Base-by-base conservation (phyloP, 1,140 invertebrate species). In the Drosophila ambigua region DNA sequence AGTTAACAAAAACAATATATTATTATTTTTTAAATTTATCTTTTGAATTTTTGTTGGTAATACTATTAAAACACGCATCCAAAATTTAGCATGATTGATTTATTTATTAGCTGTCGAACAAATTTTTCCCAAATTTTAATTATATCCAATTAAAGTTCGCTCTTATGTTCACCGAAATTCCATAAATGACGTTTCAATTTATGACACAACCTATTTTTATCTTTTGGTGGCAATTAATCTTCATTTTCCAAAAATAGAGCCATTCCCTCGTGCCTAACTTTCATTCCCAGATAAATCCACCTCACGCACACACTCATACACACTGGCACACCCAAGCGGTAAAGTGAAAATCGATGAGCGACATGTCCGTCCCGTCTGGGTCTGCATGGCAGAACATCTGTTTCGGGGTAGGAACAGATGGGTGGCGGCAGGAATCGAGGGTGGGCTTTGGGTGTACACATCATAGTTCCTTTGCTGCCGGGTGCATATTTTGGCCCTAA, bases 401-500 rank as follows among this genome's bases (percentile, higher is more conserved):
- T 71, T 71, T 66, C 51, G 58, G 67, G 67, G 67, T 71, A 71
- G 67, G 24, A 71, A 66, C 67, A 71, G 67, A 65, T 71, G 67
- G 51, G 64, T 35, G 66, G 66, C 35, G 23, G 15, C 28, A 43
- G 52, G 8, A 39, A 4, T 11, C 1, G 63, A 31, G 48, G 23
- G 66, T 68, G 63, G 43, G 31, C 49, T 13, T 61, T 67, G 64
- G 64, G 60, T 44, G 64, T 51, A 50, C 31, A 64, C 49, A 65
- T 28, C 9, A 35, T 11, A 39, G 35, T 39, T 55, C 63, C 52
- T 24, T 46, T 24, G 75, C 79, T 60, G 60, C 35, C 35, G 35
- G 35, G 57, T 66, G 69, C 62, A 41, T 71, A 79, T 75, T 77
- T 85, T 74, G 78, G 82, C 48, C 83, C 80, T 64, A 88, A 79